Evolutionary conservation across 2,888 invertebrate species (phyloP), one percentile per base, ranked within the genome.

Genomic region (Drosophila kuntzei): DNA sequence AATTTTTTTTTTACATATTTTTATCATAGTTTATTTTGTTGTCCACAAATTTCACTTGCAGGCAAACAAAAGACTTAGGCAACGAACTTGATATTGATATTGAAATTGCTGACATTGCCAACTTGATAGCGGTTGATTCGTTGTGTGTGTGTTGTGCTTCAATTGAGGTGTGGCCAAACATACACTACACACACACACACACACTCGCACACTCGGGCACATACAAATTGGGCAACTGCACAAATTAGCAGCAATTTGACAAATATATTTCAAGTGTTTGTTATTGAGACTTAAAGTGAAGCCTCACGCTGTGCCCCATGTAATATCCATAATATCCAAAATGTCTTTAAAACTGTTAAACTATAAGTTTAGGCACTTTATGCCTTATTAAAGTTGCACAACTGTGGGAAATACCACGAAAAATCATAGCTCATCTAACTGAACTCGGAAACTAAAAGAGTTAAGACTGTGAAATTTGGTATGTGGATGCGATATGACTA

Each of bases 81-180:
- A 84, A 84, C 89, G 87, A 84, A 84, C 84, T 84, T 88, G 78
- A 80, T 83, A 80, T 81, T 84, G 79, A 78, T 75, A 79, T 80
- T 74, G 63, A 69, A 69, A 64, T 70, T 66, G 57, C 63, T 63
- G 53, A 66, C 67, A 75, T 75, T 75, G 67, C 67, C 62, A 76
- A 67, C 55, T 54, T 60, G 39, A 58, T 55, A 54, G 73, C 60
- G 41, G 54, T 57, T 39, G 36, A 39, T 14, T 20, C 46, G 43
- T 32, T 64, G 34, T 41, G 27, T 18, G 11, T 25, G 50, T 29
- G 12, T 53, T n/a, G 41, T 72, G 43, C 22, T 66, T 62, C 55
- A 62, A 67, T 62, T 66, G 76, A 61, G 74, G 76, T 71, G 76
- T 76, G 74, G 76, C 39, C 53, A 36, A 16, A 44, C 53, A 49